Evolutionary conservation across 2,113 vertebrate genomes (phyloP).

Genomic region (Petaurus breviceps): DNA sequence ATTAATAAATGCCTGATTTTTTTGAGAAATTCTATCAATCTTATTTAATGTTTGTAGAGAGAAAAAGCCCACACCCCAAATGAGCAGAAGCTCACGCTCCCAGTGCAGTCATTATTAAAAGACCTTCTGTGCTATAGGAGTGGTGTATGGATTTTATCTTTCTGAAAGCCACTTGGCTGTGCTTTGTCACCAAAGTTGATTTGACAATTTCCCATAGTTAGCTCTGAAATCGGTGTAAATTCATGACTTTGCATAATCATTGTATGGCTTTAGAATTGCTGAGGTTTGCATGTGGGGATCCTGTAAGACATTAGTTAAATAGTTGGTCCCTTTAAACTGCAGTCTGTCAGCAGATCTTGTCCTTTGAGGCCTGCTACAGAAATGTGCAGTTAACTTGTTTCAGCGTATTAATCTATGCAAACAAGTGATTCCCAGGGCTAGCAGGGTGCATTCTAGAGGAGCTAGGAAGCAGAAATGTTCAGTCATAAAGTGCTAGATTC

Average conservation of each 20-base stretch:
- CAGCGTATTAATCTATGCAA: slow-evolving; percentile 43
- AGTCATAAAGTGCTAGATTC: background rate
- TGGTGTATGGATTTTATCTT: slow-evolving; percentile 60
- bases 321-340: slow-evolving; percentile 49
- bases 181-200: slow-evolving; percentile 65
- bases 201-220: slow-evolving; percentile 62
- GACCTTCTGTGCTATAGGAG: slow-evolving; percentile 63
- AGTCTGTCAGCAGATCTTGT: slow-evolving; percentile 52
- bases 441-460: background rate
- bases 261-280: slow-evolving; percentile 66
- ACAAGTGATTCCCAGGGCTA: slow-evolving; percentile 44
- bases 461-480: background rate
- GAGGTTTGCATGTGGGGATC: slow-evolving; percentile 67
- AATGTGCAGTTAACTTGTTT: slow-evolving; percentile 19
- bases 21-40: slow-evolving; percentile 59
- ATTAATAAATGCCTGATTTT: slow-evolving; percentile 61
- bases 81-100: slow-evolving; percentile 60
- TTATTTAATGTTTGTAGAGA: slow-evolving; percentile 52
- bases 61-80: slow-evolving; percentile 58
- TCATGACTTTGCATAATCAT: slow-evolving; percentile 74
- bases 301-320: slow-evolving; percentile 68
- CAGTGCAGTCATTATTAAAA: slow-evolving; percentile 60
- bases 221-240: slow-evolving; percentile 55
- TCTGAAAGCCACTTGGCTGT: slow-evolving; percentile 62
- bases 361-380: slow-evolving; percentile 39